phyloP scores from a whole-genome alignment of 2,888 invertebrate species.

The Arctia plantaginis region DNA sequence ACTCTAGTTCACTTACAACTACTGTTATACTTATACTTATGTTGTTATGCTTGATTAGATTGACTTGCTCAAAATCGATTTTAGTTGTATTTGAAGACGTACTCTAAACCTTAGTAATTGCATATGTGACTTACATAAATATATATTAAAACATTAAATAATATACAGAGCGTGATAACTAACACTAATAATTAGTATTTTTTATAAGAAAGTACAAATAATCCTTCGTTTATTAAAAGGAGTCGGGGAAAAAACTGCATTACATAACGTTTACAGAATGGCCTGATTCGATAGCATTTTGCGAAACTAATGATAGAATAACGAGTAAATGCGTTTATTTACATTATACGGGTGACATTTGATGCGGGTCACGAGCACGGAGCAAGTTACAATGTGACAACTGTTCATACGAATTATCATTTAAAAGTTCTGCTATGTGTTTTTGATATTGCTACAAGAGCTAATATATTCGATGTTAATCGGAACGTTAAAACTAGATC shows the following conservation, averaged over 20 bases:
- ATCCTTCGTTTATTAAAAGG: not conserved
- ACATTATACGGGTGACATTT: slow-evolving; percentile 40
- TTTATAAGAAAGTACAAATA: not conserved
- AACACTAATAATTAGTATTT: not conserved
- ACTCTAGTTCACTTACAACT: too few relatives aligned
- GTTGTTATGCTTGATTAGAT: too few relatives aligned
- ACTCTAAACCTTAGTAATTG: not conserved
- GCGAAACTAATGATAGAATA: slow-evolving; percentile 39
- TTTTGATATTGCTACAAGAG: not conserved
- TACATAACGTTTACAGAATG: slow-evolving; percentile 27
- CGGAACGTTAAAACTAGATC: not conserved
- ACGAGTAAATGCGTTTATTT: slow-evolving; percentile 31
- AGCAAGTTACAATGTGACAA: slow-evolving; percentile 1
- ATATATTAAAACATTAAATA: not conserved
- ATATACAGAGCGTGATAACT: not conserved
- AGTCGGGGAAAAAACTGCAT: not conserved
- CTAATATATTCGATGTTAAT: not conserved
- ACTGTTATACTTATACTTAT: too few relatives aligned
- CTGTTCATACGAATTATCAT: slow-evolving; percentile 4
- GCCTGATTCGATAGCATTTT: slow-evolving; percentile 45
- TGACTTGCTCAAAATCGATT: not conserved
- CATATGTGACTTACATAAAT: too few relatives aligned
- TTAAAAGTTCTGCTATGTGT: slow-evolving; percentile 13
- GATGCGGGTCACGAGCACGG: slow-evolving; percentile 47
- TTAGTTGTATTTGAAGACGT: not conserved